A percentile compares a stretch with the other conserved stretches of the same genome.
These are phyloP conservation scores for Rousettus leschenaultii DNA, from an alignment of 2,113 vertebrate genomes.

Conservation along the genomic window DNA sequence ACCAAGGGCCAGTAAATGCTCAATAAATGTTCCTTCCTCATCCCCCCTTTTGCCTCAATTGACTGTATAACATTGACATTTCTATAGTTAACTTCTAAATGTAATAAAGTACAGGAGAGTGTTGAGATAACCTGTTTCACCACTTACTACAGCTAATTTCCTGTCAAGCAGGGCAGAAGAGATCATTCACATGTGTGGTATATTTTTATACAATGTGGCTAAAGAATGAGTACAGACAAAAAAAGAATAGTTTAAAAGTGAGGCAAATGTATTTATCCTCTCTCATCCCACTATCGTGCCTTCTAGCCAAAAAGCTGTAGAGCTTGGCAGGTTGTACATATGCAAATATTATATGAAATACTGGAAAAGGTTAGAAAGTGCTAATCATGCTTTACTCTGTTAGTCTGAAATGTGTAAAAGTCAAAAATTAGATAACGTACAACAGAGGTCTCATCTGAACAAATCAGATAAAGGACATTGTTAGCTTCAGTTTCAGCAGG, in stretches of 20 bases:
- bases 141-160: slow-evolving; percentile 40
- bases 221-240: slow-evolving; percentile 55
- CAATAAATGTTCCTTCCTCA: slow-evolving; percentile 44
- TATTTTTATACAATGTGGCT: slow-evolving; percentile 50
- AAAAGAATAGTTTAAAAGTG: slow-evolving; percentile 59
- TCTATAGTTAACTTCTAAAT: slow-evolving; percentile 42
- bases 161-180: slow-evolving; percentile 37
- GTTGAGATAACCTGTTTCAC: slow-evolving; percentile 13
- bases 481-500: slow-evolving; percentile 37
- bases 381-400: slow-evolving; percentile 69
- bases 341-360: slow-evolving; percentile 70
- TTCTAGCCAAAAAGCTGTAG: slow-evolving; percentile 58
- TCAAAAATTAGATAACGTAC: slow-evolving; percentile 56
- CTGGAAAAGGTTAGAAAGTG: slow-evolving; percentile 71
- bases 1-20: slow-evolving; percentile 13
- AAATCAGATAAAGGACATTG: slow-evolving; percentile 60
- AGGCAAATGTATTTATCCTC: slow-evolving; percentile 73
- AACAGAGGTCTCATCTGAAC: slow-evolving; percentile 56
- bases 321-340: slow-evolving; percentile 64
- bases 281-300: slow-evolving; percentile 66
- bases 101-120: not conserved
- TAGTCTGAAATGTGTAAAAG: slow-evolving; percentile 65
- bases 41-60: not conserved
- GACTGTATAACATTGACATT: slow-evolving; percentile 22
- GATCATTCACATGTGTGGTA: slow-evolving; percentile 25